These are phyloP conservation scores for Oligia strigilis DNA, from an alignment of 2,888 invertebrate species.

Conservation along the genomic window DNA sequence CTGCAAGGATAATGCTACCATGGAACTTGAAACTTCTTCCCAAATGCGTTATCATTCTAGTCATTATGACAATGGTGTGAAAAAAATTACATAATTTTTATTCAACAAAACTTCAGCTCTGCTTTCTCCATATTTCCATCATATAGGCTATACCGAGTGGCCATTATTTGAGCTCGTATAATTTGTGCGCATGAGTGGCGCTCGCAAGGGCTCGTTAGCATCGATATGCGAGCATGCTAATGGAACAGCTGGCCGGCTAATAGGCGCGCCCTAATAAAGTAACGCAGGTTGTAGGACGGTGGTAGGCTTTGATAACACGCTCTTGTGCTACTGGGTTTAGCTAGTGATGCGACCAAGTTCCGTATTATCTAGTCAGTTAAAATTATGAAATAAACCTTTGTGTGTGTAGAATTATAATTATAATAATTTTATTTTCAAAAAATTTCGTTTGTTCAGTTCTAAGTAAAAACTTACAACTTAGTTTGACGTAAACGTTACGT, in stretches of 20 bases:
- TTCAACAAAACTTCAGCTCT: background rate
- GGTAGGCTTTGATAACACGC: constrained; percentile 1
- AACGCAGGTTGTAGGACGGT: background rate
- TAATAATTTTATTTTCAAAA: background rate
- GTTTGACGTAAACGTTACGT: background rate
- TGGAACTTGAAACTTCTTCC: background rate
- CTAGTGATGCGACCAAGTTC: background rate
- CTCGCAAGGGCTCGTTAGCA: constrained; percentile 76
- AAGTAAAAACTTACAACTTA: background rate
- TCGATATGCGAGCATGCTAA: constrained; percentile 67
- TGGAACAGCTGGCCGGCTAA: constrained; percentile 51
- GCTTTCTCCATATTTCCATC: background rate
- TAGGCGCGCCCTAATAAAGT: constrained; percentile 33
- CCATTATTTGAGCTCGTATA: constrained; percentile 34
- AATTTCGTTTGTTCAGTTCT: background rate
- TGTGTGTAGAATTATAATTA: background rate
- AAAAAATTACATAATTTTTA: background rate
- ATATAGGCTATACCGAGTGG: background rate
- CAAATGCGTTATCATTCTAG: background rate
- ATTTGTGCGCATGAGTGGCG: constrained; percentile 81
- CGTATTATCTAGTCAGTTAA: background rate
- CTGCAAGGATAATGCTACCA: background rate
- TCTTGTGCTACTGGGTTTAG: background rate
- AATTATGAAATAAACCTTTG: background rate
- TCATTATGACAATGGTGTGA: background rate